These are phyloP conservation scores for Oscheius sp. DNA, from an alignment of 2,888 invertebrate species.

Conservation along the genomic window DNA sequence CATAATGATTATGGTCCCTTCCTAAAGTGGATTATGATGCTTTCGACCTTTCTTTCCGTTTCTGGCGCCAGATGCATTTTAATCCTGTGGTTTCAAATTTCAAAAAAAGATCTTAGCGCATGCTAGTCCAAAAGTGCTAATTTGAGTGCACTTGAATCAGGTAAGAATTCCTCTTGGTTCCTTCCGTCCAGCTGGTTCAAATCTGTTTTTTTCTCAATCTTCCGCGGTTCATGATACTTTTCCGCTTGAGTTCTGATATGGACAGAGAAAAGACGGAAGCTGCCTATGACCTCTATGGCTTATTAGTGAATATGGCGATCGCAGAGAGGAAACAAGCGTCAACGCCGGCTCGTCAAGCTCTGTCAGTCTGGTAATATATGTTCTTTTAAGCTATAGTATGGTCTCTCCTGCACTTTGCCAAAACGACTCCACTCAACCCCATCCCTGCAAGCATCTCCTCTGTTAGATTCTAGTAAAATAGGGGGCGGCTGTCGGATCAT, in stretches of 20 bases:
- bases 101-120: too few species aligned
- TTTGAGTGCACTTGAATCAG: too few species aligned
- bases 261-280: neutral
- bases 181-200: too few species aligned
- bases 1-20: too few species aligned
- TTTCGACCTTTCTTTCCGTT: too few species aligned
- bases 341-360: conserved; percentile 20
- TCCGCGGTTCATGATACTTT: neutral
- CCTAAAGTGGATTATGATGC: too few species aligned
- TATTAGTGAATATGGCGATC: neutral
- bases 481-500: too few species aligned
- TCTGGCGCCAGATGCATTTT: too few species aligned
- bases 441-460: neutral
- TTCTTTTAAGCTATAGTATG: conserved; percentile 13
- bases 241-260: conserved; percentile 2
- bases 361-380: conserved; percentile 14
- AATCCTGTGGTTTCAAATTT: too few species aligned
- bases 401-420: conserved; percentile 11
- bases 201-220: too few species aligned
- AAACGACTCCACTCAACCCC: neutral
- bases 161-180: too few species aligned
- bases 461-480: neutral
- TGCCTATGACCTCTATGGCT: conserved; percentile 6
- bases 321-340: conserved; percentile 19
- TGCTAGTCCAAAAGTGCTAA: too few species aligned